Base-by-base conservation (phyloP, 1,140 invertebrate genomes). In the Camponotus pennsylvanicus region DNA sequence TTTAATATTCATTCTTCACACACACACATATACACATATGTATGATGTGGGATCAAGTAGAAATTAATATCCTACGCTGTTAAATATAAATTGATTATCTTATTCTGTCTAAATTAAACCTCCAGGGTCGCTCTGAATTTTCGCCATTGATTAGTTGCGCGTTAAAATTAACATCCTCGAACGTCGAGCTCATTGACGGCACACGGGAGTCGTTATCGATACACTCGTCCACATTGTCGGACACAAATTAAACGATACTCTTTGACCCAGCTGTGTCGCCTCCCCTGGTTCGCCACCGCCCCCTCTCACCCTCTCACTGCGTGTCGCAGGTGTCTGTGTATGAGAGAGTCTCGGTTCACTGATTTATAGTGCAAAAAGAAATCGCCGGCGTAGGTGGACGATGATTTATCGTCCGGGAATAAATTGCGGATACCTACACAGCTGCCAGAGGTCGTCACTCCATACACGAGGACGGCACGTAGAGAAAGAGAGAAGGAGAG, bases 331-430 rank as follows among this genome's bases (percentile, higher is more conserved):
- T 82, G 86, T 59, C 64, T 64, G 40, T 66, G 79, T 67, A 76
- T 52, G 63, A 13, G 75, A 57, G 67, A 87, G 80, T 61, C 76
- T 61, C 76, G 59, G 75, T 63, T 52, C 73, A 63, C 89, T 92
- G 92, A 92, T 92, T 92, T 92, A 92, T 89, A 91, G 89, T 86
- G 84, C 83, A 88, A 92, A 92, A 92, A 92, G 92, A 92, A 92
- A 92, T 92, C 92, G 89, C 90, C 76, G 86, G 87, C 91, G 92
- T 92, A 89, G 92, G 91, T 91, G 92, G 90, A 92, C 91, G 89
- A 92, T 92, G 92, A 92, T 92, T 92, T 92, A 92, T 92, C 87
- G 84, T 59, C 34, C 61, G 64, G 85, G 83, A 87, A 91, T 92
- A 92, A 91, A 92, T 92, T 92, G 92, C 89, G 88, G 86, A 91